Evolutionary conservation across 2,113 vertebrate species (phyloP).

Genomic region (Otolemur garnettii): DNA sequence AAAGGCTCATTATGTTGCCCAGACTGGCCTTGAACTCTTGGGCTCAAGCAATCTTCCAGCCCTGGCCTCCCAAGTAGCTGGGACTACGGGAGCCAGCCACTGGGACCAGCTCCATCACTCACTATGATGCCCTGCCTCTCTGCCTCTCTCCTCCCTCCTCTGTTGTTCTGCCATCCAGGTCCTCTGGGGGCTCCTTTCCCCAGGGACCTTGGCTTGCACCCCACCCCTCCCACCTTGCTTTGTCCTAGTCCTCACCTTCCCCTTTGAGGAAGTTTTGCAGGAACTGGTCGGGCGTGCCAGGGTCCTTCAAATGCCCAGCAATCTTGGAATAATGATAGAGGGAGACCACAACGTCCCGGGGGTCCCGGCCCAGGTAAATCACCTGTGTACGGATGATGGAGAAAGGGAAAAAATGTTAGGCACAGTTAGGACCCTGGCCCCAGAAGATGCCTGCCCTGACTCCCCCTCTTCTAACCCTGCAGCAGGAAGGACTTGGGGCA

Average conservation of each 20-base stretch:
- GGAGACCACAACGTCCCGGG: slow-evolving; percentile 80
- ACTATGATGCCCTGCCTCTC: accelerated
- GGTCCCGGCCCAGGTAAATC: slow-evolving; percentile 82
- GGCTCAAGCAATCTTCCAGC: no score
- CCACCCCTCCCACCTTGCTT: neutral
- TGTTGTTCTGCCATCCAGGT: neutral
- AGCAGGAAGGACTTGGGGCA: neutral
- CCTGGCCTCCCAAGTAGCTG: no score
- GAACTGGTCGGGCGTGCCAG: slow-evolving; percentile 73
- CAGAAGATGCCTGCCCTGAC: accelerated
- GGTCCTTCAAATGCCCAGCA: slow-evolving; percentile 79
- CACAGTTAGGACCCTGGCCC: neutral
- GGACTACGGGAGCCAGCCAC: no score
- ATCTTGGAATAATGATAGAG: slow-evolving; percentile 85
- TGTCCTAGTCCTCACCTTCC: slow-evolving; percentile 67
- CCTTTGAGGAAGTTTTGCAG: slow-evolving; percentile 83
- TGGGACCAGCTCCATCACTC: no score
- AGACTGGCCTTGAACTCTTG: no score
- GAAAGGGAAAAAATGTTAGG: neutral
- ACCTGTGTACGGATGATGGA: neutral
- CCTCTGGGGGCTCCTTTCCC: neutral
- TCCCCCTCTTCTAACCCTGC: neutral
- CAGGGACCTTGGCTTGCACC: neutral
- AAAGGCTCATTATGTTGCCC: no score
- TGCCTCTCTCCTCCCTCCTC: neutral